Conservation (phyloP, 1,140 invertebrate species). For the Nautilus pompilius region DNA sequence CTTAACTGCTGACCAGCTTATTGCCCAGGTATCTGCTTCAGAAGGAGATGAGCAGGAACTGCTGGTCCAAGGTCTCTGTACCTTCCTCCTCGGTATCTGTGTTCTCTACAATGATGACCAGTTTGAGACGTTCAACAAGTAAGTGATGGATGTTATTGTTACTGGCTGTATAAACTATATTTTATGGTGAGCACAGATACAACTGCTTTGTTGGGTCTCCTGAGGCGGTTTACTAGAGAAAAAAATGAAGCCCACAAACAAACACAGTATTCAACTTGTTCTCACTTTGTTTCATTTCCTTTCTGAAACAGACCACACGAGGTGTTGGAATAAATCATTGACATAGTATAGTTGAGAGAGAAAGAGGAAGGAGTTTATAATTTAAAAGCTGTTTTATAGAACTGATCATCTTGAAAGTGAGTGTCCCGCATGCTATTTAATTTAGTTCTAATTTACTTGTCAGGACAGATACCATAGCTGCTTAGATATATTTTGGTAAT, state of each 20-base stretch:
- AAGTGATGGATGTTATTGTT: too few species aligned
- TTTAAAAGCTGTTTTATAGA: too few species aligned
- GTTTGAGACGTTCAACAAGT: constrained; percentile 71
- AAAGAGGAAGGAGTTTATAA: too few species aligned
- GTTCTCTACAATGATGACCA: constrained; percentile 89
- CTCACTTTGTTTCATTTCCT: background rate
- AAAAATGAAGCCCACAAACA: background rate
- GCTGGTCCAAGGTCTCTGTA: constrained; percentile 86
- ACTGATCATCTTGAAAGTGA: too few species aligned
- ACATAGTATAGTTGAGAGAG: too few species aligned
- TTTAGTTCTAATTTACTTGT: too few species aligned
- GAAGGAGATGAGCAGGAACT: constrained; percentile 79
- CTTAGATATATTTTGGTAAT: too few species aligned
- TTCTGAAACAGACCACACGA: too few species aligned
- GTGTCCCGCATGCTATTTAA: too few species aligned
- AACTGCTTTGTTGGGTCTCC: background rate
- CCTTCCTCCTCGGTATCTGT: constrained; percentile 90
- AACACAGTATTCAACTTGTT: background rate
- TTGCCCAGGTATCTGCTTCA: constrained; percentile 54
- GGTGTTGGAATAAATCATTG: too few species aligned
- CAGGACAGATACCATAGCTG: too few species aligned
- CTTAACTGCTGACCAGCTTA: constrained; percentile 35
- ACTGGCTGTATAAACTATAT: background rate
- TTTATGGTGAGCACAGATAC: background rate
- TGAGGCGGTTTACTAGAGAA: background rate